Percentiles rank a stretch among this genome's conserved stretches.
Evolutionary conservation across 2,888 invertebrate genomes (phyloP).

Genomic region (Asteroscopus sphinx): DNA sequence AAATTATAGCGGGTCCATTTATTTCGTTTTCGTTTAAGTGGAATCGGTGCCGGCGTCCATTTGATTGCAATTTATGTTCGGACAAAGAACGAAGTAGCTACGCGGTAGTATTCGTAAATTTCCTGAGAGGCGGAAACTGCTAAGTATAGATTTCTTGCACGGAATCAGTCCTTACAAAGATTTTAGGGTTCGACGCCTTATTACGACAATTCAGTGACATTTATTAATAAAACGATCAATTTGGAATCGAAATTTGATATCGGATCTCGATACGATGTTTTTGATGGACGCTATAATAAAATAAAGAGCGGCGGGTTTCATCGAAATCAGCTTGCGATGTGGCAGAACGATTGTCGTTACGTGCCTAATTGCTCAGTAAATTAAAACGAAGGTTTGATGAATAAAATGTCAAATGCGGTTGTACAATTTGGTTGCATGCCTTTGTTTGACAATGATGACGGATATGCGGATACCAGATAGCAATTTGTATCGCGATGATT

Average conservation of each 20-base stretch:
- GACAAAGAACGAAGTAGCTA: slow-evolving; percentile 55
- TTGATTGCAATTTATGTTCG: slow-evolving; percentile 63
- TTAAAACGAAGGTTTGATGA: slow-evolving; percentile 63
- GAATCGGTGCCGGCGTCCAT: slow-evolving; percentile 57
- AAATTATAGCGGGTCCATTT: slow-evolving; percentile 62
- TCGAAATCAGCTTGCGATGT: slow-evolving; percentile 36
- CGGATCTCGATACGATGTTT: slow-evolving; percentile 22
- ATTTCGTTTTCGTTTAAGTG: slow-evolving; percentile 56
- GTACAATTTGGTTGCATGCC: slow-evolving; percentile 53
- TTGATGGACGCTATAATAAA: slow-evolving; percentile 42
- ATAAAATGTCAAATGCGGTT: slow-evolving; percentile 65
- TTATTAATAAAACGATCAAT: slow-evolving; percentile 47
- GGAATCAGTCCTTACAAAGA: slow-evolving; percentile 24
- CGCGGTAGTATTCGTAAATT: slow-evolving; percentile 49
- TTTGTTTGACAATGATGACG: slow-evolving; percentile 53
- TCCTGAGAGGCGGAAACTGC: slow-evolving; percentile 50
- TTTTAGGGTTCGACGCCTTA: slow-evolving; percentile 56
- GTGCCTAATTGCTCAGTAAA: slow-evolving; percentile 47
- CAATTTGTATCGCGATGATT: slow-evolving; percentile 58
- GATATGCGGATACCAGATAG: slow-evolving; percentile 55
- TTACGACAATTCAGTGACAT: slow-evolving; percentile 55
- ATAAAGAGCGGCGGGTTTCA: slow-evolving; percentile 29
- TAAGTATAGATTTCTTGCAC: slow-evolving; percentile 42
- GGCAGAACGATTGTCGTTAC: slow-evolving; percentile 28
- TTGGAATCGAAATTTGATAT: slow-evolving; percentile 33